Base-by-base conservation (phyloP, 1,140 invertebrate genomes). In the Heliconius nattereri region DNA sequence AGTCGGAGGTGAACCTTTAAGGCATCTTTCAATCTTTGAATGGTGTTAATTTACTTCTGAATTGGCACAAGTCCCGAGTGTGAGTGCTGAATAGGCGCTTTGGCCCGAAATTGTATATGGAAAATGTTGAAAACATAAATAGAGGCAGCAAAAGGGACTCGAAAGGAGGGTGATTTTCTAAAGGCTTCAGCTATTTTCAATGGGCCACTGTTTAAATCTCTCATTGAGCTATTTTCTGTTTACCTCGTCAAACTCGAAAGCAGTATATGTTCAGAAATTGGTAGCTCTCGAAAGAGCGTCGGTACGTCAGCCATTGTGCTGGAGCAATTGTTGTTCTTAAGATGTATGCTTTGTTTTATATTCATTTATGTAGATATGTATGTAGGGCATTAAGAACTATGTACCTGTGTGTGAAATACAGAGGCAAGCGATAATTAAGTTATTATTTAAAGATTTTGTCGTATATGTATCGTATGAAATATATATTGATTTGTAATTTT, bases 81-180 rank as follows among this genome's bases (percentile, higher is more conserved):
- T 88, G 86, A 86, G 84, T 84, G 80, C 85, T 91, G 84, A 91
- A 91, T 90, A 85, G 85, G 73, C 87, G 84, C 88, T 87, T 89
- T 84, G 86, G 85, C 85, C 87, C 85, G 77, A 88, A 89, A 91
- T 93, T 92, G 85, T 93, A 89, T 91, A 93, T 92, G 90, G 91
- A 91, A 92, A 93, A 92, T 90, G 90, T 91, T 87, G 87, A 87
- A 89, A 91, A 88, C 85, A 89, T 91, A 91, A 92, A 91, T 91
- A 87, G 87, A 88, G 86, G 85, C 86, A 85, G 89, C 87, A 88
- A 90, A 91, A 90, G 87, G 86, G 85, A 90, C 88, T 89, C 88
- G 85, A 90, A 92, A 91, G 85, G 88, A 89, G 90, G 89, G 91
- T 91, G 91, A 91, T 92, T 92, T 93, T 93, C 84, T 91, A 93